These are phyloP conservation scores for Oscheius sp. DNA, from an alignment of 2,888 invertebrate genomes.

Conservation along the genomic window DNA sequence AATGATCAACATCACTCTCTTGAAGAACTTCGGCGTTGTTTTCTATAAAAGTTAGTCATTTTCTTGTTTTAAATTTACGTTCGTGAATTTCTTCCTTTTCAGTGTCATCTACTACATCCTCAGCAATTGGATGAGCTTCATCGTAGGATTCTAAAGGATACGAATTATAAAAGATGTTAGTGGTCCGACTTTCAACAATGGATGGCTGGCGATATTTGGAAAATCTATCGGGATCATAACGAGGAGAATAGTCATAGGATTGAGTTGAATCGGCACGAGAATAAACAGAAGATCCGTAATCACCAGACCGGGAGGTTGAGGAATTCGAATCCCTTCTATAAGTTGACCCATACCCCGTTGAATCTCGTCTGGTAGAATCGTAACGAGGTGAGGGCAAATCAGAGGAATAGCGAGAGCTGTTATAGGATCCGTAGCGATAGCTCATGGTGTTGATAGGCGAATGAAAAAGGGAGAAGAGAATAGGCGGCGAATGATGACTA, in stretches of 20 bases:
- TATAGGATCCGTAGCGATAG: slow-evolving; percentile 12
- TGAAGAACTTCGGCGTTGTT: slow-evolving; percentile 47
- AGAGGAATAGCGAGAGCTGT: slow-evolving; percentile 1
- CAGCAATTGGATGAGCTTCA: not conserved
- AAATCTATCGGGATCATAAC: slow-evolving; percentile 17
- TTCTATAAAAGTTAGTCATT: too few species aligned
- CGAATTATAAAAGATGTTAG: not conserved
- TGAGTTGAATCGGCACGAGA: not conserved
- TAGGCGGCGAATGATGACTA: slow-evolving; percentile 7
- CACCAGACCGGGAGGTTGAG: slow-evolving; percentile 3
- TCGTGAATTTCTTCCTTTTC: slow-evolving; percentile 1
- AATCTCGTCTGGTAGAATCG: slow-evolving; percentile 11
- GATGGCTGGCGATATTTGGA: slow-evolving; percentile 12
- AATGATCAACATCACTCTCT: slow-evolving; percentile 48
- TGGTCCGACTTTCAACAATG: slow-evolving; percentile 8
- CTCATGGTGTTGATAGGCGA: slow-evolving; percentile 3
- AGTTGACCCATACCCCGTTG: not conserved
- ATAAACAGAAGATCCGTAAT: slow-evolving; percentile 7
- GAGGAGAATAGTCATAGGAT: not conserved
- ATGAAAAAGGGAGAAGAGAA: not conserved
- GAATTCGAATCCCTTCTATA: slow-evolving; percentile 9
- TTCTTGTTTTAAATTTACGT: too few species aligned
- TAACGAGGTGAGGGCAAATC: slow-evolving; percentile 2
- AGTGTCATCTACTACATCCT: not conserved
- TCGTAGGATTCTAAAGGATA: slow-evolving; percentile 12